A percentile compares a stretch with the other conserved stretches of the same genome.
phyloP scores from a whole-genome alignment of 37 sponge, comb jelly and placozoan genomes.

The Haliclona indistincta region DNA sequence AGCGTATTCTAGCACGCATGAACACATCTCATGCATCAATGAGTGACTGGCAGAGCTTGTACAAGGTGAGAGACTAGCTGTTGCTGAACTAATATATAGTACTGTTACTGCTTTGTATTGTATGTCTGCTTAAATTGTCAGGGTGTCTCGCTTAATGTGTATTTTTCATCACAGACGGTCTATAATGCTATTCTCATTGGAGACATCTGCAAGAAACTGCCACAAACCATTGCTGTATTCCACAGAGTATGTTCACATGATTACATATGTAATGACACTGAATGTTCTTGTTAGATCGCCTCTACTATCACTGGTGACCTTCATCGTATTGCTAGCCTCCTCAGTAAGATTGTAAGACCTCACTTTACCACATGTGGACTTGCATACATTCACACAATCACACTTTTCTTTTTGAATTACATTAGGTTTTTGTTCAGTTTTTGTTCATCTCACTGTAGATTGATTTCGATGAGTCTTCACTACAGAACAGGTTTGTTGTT shows the following conservation, averaged over 20 bases:
- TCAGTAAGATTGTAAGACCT: conserved; percentile 73
- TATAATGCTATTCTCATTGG: conserved; percentile 86
- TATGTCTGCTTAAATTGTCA: conserved; percentile 1
- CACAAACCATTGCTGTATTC: conserved; percentile 67
- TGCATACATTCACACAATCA: not conserved
- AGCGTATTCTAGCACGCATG: conserved; percentile 86
- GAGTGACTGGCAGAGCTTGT: conserved; percentile 86
- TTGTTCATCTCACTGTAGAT: conserved; percentile 39
- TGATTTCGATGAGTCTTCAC: conserved; percentile 88
- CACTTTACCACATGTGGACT: not conserved
- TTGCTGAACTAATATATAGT: not conserved
- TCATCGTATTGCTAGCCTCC: conserved; percentile 65
- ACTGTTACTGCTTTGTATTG: not conserved
- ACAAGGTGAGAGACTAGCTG: conserved; percentile 47
- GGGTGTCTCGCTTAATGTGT: not conserved
- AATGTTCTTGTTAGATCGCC: conserved; percentile 32
- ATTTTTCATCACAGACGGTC: conserved; percentile 35
- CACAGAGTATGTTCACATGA: conserved; percentile 35
- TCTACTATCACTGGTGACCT: conserved; percentile 58
- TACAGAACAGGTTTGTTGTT: conserved; percentile 86
- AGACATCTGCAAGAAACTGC: conserved; percentile 71
- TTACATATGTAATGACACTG: not conserved
- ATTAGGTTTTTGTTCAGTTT: not conserved
- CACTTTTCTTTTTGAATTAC: not conserved
- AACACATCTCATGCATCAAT: conserved; percentile 67